phyloP scores from a whole-genome alignment of 2,888 invertebrate species.

The Pseudeuparius sepicola region DNA sequence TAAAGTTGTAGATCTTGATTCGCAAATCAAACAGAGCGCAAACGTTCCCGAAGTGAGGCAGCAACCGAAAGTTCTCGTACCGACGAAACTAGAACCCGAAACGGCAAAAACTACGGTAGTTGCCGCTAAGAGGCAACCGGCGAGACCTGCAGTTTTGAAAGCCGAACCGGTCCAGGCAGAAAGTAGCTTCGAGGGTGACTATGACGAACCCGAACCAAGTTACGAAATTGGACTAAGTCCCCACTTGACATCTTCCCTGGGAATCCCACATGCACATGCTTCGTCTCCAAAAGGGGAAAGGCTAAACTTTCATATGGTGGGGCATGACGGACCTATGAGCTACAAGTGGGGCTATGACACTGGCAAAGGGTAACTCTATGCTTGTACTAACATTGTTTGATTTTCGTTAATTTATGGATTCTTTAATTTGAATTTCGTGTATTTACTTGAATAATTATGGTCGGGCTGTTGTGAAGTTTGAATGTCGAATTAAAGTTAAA shows the following conservation, averaged over 20 bases:
- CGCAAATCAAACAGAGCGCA: too few species aligned
- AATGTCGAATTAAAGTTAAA: too few species aligned
- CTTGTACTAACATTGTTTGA: too few species aligned
- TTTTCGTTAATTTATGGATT: too few species aligned
- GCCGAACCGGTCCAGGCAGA: constrained; percentile 20
- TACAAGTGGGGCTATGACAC: constrained; percentile 80
- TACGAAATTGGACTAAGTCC: constrained; percentile 27
- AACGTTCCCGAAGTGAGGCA: too few species aligned
- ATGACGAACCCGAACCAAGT: constrained; percentile 17
- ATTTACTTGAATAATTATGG: too few species aligned
- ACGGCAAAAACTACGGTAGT: neutral
- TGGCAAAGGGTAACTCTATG: constrained; percentile 58
- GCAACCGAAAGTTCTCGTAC: too few species aligned
- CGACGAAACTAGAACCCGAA: neutral
- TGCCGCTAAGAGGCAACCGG: too few species aligned
- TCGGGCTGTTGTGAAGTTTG: too few species aligned
- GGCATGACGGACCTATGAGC: constrained; percentile 70
- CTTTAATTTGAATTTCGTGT: too few species aligned
- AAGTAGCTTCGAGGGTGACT: constrained; percentile 1
- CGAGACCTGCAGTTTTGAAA: neutral
- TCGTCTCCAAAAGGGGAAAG: constrained; percentile 37
- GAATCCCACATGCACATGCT: constrained; percentile 26
- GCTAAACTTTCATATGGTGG: constrained; percentile 70
- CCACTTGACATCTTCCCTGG: constrained; percentile 29
- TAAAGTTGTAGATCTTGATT: too few species aligned